These are phyloP conservation scores for Pitangus sulphuratus DNA, from an alignment of 2,797 vertebrate genomes.

Conservation along the genomic window DNA sequence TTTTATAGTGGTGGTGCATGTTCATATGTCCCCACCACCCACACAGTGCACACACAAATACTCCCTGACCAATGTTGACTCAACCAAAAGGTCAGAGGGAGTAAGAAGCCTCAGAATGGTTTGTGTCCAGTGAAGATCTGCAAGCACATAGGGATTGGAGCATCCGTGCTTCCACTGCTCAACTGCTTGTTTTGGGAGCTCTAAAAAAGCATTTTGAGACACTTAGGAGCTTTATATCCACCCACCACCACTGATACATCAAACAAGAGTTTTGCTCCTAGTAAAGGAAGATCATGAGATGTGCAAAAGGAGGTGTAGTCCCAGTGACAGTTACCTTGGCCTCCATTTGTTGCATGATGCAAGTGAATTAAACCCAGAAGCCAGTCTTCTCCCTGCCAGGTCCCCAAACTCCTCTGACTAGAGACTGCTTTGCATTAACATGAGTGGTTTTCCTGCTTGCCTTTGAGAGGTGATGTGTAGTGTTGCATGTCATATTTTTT, in stretches of 20 bases:
- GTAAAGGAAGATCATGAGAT: neutral
- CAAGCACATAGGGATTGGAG: neutral
- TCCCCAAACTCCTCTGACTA: neutral
- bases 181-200: neutral
- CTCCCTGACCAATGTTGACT: neutral
- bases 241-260: neutral
- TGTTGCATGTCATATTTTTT: neutral
- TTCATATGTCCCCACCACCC: neutral
- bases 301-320: neutral
- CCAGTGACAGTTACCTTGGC: neutral
- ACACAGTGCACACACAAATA: neutral
- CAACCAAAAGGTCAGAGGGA: neutral
- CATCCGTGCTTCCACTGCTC: neutral
- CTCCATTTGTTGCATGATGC: neutral
- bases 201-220: neutral
- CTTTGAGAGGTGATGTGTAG: neutral
- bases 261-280: neutral
- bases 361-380: neutral
- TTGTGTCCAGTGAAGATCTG: neutral
- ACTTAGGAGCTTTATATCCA: neutral
- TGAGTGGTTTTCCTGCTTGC: neutral
- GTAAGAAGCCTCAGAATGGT: fast-evolving
- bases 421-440: neutral
- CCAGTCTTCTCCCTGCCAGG: neutral
- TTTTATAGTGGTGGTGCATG: neutral